Conservation (phyloP, 1,140 invertebrate genomes). For the Cyphomyrmex costatus region DNA sequence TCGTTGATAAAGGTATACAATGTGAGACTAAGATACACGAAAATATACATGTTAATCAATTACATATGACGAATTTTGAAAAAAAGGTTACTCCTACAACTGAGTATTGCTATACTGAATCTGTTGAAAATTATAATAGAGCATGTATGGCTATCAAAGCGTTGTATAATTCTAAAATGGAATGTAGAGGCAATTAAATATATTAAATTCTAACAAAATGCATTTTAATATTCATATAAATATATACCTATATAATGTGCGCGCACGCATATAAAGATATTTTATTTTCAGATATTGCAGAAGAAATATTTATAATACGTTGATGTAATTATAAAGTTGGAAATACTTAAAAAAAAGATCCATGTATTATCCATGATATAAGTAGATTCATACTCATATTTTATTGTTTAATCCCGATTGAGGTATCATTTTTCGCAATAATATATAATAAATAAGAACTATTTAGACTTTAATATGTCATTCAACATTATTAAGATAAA, state of each 20-base stretch:
- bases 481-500: no score
- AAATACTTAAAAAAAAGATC: not conserved
- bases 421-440: no score
- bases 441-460: no score
- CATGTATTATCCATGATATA: no score
- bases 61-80: constrained; percentile 61
- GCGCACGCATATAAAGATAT: not conserved
- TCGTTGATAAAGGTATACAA: constrained; percentile 58
- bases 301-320: not conserved
- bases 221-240: not conserved
- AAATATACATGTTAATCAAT: not conserved
- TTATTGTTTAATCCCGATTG: no score
- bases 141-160: constrained; percentile 38
- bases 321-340: not conserved
- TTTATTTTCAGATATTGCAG: not conserved
- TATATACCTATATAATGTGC: not conserved
- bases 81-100: constrained; percentile 28
- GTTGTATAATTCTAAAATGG: constrained; percentile 42
- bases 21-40: constrained; percentile 13
- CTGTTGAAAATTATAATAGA: constrained; percentile 38
- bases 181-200: constrained; percentile 23
- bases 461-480: no score
- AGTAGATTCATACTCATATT: no score
- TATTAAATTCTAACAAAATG: not conserved
- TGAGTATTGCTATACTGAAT: not conserved